Evolutionary conservation across 2,113 vertebrate species (phyloP).

Genomic region (Podarcis cretensis): DNA sequence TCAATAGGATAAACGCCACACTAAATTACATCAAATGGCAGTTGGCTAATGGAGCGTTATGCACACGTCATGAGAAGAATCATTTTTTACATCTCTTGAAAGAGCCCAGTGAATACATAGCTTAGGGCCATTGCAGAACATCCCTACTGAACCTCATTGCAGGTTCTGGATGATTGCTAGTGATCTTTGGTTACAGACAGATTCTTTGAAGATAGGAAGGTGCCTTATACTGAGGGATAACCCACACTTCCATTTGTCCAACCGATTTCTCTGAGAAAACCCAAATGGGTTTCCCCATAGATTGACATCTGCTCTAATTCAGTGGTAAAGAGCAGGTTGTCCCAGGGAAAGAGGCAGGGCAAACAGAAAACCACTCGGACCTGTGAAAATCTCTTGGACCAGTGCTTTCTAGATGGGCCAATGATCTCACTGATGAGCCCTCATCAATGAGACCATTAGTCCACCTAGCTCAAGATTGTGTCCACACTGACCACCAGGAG

Average conservation of each 20-base stretch:
- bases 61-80: conserved; percentile 16
- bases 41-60: conserved; percentile 56
- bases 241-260: too few species aligned
- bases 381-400: too few species aligned
- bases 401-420: too few species aligned
- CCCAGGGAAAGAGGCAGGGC: too few species aligned
- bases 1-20: conserved; percentile 66
- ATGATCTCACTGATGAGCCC: too few species aligned
- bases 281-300: too few species aligned
- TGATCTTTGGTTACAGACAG: rapidly evolving
- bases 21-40: conserved; percentile 59
- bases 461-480: not conserved
- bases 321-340: too few species aligned
- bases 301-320: too few species aligned
- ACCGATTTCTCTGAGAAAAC: too few species aligned
- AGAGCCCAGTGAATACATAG: not conserved
- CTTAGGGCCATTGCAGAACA: conserved; percentile 10
- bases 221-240: not conserved
- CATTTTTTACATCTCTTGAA: conserved; percentile 16
- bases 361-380: too few species aligned
- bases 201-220: not conserved
- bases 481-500: too few species aligned
- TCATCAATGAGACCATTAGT: not conserved
- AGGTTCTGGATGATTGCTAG: not conserved
- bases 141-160: not conserved